These are phyloP conservation scores for Atethmia centrago DNA, from an alignment of 2,888 invertebrate species.

Conservation along the genomic window DNA sequence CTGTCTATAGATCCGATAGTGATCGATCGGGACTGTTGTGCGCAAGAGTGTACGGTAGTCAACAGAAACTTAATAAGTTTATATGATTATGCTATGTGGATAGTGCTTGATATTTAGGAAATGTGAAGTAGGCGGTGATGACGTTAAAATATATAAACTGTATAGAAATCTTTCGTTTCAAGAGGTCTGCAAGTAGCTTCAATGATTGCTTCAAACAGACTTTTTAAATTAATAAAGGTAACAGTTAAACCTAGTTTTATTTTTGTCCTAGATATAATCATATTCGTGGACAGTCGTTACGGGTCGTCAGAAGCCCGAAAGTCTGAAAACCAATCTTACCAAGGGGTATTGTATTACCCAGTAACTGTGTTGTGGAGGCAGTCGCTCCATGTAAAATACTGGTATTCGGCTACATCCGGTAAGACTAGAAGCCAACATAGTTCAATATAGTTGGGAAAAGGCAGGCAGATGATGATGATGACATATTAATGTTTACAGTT, in stretches of 20 bases:
- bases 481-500: neutral
- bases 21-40: constrained; percentile 50
- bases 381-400: too few relatives aligned
- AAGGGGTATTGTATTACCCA: too few relatives aligned
- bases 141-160: neutral
- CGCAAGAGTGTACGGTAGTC: constrained; percentile 4
- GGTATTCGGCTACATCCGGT: too few relatives aligned
- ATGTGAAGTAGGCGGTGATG: neutral
- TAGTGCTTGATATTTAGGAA: neutral
- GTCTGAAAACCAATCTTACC: too few relatives aligned
- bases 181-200: neutral
- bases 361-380: too few relatives aligned
- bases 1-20: constrained; percentile 47
- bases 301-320: too few relatives aligned
- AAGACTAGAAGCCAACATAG: too few relatives aligned
- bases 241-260: neutral
- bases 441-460: too few relatives aligned
- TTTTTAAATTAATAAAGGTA: neutral
- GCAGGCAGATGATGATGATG: too few relatives aligned
- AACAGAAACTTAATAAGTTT: neutral
- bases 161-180: neutral
- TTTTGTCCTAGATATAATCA: too few relatives aligned
- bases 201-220: neutral
- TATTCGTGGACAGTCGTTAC: too few relatives aligned
- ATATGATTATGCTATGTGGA: neutral